Evolutionary conservation across 2,113 vertebrate genomes (phyloP).

Genomic region (Calypte anna): DNA sequence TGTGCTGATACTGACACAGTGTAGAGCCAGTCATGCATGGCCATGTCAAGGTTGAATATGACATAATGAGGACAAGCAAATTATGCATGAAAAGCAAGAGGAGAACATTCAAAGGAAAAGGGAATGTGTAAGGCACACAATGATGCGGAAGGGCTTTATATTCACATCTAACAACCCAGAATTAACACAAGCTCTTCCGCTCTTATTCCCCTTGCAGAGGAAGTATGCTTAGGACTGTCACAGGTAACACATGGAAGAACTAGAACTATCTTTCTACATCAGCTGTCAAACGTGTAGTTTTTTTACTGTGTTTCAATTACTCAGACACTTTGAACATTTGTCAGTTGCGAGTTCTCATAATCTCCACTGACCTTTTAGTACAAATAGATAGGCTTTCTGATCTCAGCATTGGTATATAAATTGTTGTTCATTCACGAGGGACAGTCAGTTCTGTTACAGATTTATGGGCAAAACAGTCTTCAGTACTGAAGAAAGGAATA

Average conservation of each 20-base stretch:
- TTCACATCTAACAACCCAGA: neutral
- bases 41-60: neutral
- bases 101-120: neutral
- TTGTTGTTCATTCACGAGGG: neutral
- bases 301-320: neutral
- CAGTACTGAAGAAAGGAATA: neutral
- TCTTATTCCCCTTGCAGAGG: neutral
- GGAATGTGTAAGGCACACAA: neutral
- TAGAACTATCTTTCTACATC: neutral
- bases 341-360: neutral
- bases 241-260: neutral
- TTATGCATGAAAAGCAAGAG: neutral
- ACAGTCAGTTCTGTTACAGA: neutral
- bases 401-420: neutral
- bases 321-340: neutral
- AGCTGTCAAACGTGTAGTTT: neutral
- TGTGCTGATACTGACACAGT: neutral
- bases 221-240: neutral
- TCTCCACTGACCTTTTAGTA: neutral
- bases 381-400: neutral
- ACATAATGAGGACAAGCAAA: constrained; percentile 2
- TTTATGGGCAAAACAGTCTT: neutral
- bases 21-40: neutral
- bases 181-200: neutral
- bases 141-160: neutral